These are phyloP conservation scores for Labia minor DNA, from an alignment of 2,888 invertebrate species.

Conservation along the genomic window DNA sequence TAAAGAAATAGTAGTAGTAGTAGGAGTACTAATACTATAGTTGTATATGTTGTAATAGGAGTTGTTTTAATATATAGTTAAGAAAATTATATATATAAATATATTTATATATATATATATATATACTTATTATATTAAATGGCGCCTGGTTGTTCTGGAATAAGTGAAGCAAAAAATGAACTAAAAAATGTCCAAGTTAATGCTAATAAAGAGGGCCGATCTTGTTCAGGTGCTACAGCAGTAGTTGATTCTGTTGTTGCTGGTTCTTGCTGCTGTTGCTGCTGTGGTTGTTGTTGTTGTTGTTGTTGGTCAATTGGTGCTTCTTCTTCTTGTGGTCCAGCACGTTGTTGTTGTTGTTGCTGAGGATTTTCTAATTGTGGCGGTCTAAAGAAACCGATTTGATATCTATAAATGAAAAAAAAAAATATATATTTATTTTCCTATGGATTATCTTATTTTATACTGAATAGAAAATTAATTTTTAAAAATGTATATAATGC, in stretches of 20 bases:
- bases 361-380: background rate
- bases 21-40: too few species aligned
- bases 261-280: slow-evolving; percentile 21
- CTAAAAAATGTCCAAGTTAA: slow-evolving; percentile 83
- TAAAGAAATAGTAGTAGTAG: too few species aligned
- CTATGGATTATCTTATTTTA: too few species aligned
- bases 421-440: background rate
- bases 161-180: slow-evolving; percentile 85
- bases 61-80: too few species aligned
- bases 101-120: too few species aligned
- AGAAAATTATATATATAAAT: too few species aligned
- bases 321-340: slow-evolving; percentile 29
- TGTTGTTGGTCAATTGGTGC: slow-evolving; percentile 21
- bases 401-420: slow-evolving; percentile 44
- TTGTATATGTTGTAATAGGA: too few species aligned
- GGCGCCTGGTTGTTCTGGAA: slow-evolving; percentile 74
- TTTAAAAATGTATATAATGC: too few species aligned
- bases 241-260: slow-evolving; percentile 21
- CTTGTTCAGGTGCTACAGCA: slow-evolving; percentile 29
- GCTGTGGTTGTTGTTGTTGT: slow-evolving; percentile 26
- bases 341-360: slow-evolving; percentile 32
- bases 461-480: background rate
- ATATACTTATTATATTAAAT: slow-evolving; percentile 33
- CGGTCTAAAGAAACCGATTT: slow-evolving; percentile 63
- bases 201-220: slow-evolving; percentile 54